A percentile compares a stretch with the other conserved stretches of the same genome.
Conservation (phyloP, 2,797 vertebrate species). For the Siniperca scherzeri region DNA sequence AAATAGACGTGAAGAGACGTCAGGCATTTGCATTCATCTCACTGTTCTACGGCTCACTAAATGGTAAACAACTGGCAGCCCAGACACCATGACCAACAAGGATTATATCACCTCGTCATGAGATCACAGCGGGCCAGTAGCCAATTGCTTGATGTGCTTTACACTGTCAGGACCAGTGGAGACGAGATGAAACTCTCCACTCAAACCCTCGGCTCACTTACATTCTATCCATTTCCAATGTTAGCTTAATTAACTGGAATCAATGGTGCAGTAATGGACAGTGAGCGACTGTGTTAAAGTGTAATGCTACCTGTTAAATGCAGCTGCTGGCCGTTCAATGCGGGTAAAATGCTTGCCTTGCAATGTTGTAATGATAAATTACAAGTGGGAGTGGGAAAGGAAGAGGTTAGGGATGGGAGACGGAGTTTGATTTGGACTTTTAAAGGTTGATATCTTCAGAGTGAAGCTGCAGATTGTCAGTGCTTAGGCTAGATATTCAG, state of each 20-base stretch:
- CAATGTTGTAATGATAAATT: slow-evolving; percentile 42
- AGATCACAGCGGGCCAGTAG: slow-evolving; percentile 61
- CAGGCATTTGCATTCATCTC: slow-evolving; percentile 44
- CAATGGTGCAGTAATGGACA: slow-evolving; percentile 72
- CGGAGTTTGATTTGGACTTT: slow-evolving; percentile 15
- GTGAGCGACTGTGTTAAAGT: slow-evolving; percentile 67
- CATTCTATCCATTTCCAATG: slow-evolving; percentile 67
- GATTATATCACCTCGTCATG: slow-evolving; percentile 72
- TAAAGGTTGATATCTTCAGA: slow-evolving; percentile 3
- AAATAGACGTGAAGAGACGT: slow-evolving; percentile 8
- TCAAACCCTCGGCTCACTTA: slow-evolving; percentile 51
- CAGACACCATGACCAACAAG: slow-evolving; percentile 61
- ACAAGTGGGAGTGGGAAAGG: slow-evolving; percentile 18
- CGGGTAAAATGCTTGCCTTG: slow-evolving; percentile 15
- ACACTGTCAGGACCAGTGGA: slow-evolving; percentile 40
- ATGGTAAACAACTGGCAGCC: slow-evolving; percentile 65
- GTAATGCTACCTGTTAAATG: slow-evolving; percentile 76
- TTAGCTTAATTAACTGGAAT: slow-evolving; percentile 70
- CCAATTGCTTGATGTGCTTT: slow-evolving; percentile 53
- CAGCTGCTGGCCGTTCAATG: slow-evolving; percentile 56
- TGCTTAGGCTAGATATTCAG: slow-evolving; percentile 11
- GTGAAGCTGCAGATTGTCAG: not conserved
- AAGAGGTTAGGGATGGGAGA: slow-evolving; percentile 1
- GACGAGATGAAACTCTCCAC: slow-evolving; percentile 49
- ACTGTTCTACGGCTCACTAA: slow-evolving; percentile 16